Evolutionary conservation across 2,113 vertebrate species (phyloP).

Genomic region (Percina caprodes): DNA sequence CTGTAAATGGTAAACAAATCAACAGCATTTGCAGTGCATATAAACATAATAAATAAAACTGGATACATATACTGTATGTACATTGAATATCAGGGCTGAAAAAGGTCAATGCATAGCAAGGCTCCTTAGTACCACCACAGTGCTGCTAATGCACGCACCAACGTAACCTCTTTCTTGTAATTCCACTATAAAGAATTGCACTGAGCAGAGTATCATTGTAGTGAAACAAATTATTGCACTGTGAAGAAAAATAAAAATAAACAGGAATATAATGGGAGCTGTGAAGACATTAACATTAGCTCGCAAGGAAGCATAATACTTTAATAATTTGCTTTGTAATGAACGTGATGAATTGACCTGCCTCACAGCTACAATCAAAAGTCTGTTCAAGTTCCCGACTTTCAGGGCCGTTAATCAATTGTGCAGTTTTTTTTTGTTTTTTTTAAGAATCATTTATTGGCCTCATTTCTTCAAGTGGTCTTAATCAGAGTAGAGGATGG

Average conservation of each 20-base stretch:
- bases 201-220: background rate
- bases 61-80: constrained; percentile 53
- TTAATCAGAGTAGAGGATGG: background rate
- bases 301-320: background rate
- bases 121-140: constrained; percentile 38
- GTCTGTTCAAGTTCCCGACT: background rate
- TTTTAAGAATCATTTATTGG: background rate
- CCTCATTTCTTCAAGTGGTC: background rate
- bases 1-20: constrained; percentile 37
- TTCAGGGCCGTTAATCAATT: background rate
- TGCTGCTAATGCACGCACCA: constrained; percentile 3
- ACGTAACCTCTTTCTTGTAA: background rate
- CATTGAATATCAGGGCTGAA: constrained; percentile 27
- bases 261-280: background rate
- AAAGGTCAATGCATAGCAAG: constrained; percentile 40
- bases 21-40: constrained; percentile 50
- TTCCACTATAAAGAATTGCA: constrained; percentile 6
- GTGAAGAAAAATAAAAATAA: background rate
- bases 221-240: constrained; percentile 31
- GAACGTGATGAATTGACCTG: background rate
- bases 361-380: background rate
- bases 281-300: background rate
- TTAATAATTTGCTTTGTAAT: constrained; percentile 1
- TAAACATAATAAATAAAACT: constrained; percentile 72
- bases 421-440: background rate